Evolutionary conservation across 2,797 vertebrate species (phyloP), one percentile per base, ranked within the genome.

Genomic region (Carapus acus): DNA sequence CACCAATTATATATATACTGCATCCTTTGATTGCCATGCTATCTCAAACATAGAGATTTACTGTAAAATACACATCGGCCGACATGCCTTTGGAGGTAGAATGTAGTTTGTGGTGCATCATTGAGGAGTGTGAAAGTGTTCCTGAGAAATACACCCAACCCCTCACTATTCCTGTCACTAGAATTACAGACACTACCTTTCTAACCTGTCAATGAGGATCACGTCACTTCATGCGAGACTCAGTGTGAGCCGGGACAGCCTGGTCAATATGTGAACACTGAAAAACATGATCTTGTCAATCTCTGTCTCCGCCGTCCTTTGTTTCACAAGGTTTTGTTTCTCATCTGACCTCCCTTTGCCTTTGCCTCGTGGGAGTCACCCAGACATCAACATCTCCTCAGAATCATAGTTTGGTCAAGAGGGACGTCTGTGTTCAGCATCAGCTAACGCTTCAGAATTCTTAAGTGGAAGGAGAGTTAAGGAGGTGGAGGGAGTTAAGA

Each of bases 321-420:
- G 57, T 78, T 73, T 75, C 42, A 43, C 58, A 58, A 52, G 50
- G 66, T 44, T 76, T 71, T 78, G 60, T 63, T 54, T 62, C 65
- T 69, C 65, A 51, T 65, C 52, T 63, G 66, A 61, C 59, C 61
- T 33, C 34, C 23, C 38, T 19, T 33, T 14, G 34, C 17, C 31
- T 24, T 8, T 22, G 37, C 20, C 29, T 43, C 22, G 43, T 38
- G 16, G 11, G 20, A 42, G 29, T 57, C 74, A 71, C 66, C 48
- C 23, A 64, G 46, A 44, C 66, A 64, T 72, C 69, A 61, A 72
- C 67, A 61, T 70, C 76, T 59, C 69, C 74, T 75, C 59, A 42
- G n/a, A n/a, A 80, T 79, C 68, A 23, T 50, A 58, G 52, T 69
- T 69, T 74, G 69, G 73, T 78, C 70, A 73, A 66, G 64, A 74